Base-by-base conservation (phyloP, 2,888 invertebrate species). In the Cephus sareptanus region DNA sequence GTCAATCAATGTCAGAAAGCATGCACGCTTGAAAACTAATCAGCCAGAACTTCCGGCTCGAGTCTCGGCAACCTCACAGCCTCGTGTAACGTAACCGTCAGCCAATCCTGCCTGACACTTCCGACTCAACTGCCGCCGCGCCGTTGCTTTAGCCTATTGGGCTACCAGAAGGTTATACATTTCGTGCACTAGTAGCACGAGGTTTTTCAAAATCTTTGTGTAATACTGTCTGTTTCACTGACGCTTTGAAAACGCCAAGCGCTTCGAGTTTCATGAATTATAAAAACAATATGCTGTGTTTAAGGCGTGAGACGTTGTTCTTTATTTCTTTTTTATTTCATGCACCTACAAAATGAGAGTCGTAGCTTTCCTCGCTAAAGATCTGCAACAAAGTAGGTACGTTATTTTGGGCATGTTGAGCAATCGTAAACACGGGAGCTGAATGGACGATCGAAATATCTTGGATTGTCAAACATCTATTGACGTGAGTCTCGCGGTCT, bases 11-110 rank as follows among this genome's bases (percentile, higher is more conserved):
- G 84, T 85, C 85, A 82, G 82, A 81, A 83, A 80, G 77, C 84
- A 85, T 83, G 85, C 85, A 81, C 82, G 80, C 77, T 79, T 81
- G 83, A 85, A 86, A 88, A 83, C 84, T 83, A 84, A 88, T 87
- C 85, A 84, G 81, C 81, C 79, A 77, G 76, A 80, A 83, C 81
- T 87, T 87, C 84, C 86, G 85, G 83, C 34, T 76, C 81, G 77
- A 81, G 81, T 31, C 71, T 13, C 31, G 33, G 33, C 33, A 71
- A 71, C 31, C 31, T 56, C 56, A 23, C 56, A 56, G 23, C 56
- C 23, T 56, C 56, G 56, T 56, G 56, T 15, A 56, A 56, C 56
- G 23, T 56, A 56, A 23, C 56, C 56, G 56, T 56, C 56, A 23
- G 56, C 56, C 56, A 23, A 56, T 56, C 9, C 56, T 23, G 23